These are phyloP conservation scores for Lepidocolaptes lacrymiger DNA, from an alignment of 2,797 vertebrate species.

Conservation along the genomic window DNA sequence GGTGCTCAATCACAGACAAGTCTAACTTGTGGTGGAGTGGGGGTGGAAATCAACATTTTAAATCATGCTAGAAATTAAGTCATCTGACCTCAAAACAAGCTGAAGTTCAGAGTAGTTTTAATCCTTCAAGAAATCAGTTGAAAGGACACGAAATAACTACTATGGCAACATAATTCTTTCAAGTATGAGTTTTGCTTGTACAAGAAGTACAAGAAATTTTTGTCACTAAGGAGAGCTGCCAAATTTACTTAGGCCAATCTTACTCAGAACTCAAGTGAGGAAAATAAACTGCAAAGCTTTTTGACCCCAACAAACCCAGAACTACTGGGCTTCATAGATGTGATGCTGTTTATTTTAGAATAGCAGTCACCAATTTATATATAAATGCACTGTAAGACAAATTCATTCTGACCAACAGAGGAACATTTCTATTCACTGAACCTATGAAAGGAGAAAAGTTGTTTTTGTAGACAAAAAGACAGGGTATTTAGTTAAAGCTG, in stretches of 20 bases:
- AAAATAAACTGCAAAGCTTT: neutral
- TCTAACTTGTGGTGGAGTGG: neutral
- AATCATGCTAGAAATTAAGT: conserved; percentile 11
- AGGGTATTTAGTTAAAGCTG: neutral
- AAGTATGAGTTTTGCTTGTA: conserved; percentile 44
- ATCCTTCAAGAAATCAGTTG: conserved; percentile 46
- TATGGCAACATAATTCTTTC: conserved; percentile 69
- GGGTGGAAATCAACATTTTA: neutral
- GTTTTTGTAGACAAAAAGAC: neutral
- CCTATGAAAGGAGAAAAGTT: neutral
- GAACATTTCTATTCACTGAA: neutral
- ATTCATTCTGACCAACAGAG: neutral
- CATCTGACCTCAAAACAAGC: conserved; percentile 39
- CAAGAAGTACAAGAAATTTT: conserved; percentile 4
- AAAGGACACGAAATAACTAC: conserved; percentile 48
- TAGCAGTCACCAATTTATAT: neutral
- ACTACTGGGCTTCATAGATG: neutral
- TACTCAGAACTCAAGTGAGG: neutral
- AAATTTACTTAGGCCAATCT: conserved; percentile 32
- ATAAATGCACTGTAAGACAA: neutral
- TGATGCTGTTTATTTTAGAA: neutral
- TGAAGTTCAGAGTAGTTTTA: conserved; percentile 56
- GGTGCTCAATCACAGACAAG: neutral
- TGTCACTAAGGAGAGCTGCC: neutral
- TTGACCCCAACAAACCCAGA: neutral